phyloP scores from a whole-genome alignment of 2,113 vertebrate genomes.

The Orientallactaga bullata region DNA sequence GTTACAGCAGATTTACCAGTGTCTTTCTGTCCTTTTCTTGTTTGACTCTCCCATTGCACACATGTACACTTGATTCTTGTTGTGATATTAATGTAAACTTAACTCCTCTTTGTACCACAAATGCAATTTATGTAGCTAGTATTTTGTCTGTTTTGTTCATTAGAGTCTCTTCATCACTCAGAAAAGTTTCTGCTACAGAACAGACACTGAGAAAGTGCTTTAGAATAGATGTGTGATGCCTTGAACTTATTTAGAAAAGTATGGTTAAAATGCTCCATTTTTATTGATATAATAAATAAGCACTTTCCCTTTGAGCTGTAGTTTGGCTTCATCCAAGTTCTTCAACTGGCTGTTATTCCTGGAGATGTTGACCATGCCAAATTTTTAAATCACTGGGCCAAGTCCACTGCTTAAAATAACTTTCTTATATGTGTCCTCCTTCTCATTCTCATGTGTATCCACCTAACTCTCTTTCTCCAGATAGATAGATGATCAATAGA shows the following conservation, averaged over 20 bases:
- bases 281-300: background rate
- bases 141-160: background rate
- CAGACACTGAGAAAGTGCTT: background rate
- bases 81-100: background rate
- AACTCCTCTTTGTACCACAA: background rate
- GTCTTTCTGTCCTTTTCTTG: background rate
- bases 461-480: background rate
- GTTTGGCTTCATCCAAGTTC: no score
- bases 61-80: background rate
- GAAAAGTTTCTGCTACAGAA: background rate
- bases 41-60: background rate
- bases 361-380: background rate
- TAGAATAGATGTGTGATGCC: background rate
- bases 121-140: background rate
- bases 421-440: background rate
- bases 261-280: background rate
- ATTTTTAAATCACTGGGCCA: background rate
- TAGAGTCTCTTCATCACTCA: background rate
- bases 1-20: background rate
- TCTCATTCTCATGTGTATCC: background rate
- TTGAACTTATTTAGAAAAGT: background rate
- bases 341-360: background rate
- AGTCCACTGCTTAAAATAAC: background rate
- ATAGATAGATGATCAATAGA: background rate
- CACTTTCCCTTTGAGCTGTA: background rate